phyloP scores from a whole-genome alignment of 2,888 invertebrate species.

The Mesochorus sp. region DNA sequence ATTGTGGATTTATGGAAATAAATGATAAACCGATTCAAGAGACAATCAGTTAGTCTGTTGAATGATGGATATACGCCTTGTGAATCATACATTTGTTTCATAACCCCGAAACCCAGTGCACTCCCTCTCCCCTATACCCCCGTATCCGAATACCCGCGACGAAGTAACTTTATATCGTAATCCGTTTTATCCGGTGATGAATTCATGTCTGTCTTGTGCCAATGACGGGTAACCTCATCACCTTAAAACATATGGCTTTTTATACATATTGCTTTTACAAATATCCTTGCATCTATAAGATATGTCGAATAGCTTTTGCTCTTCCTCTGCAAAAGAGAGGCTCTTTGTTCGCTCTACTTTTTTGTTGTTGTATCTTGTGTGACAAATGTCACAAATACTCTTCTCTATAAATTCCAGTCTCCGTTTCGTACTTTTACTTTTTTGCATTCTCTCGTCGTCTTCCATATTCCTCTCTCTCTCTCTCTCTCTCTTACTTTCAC shows the following conservation, averaged over 20 bases:
- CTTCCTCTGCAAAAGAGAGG: conserved; percentile 14
- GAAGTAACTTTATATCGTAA: no score
- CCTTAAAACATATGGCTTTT: neutral
- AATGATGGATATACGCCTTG: no score
- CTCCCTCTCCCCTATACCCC: no score
- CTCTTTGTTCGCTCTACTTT: conserved; percentile 37
- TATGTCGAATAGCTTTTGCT: neutral
- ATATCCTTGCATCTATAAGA: conserved; percentile 1
- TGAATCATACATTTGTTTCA: no score
- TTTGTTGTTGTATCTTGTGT: no score
- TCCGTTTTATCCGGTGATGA: neutral
- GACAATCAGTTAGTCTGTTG: no score
- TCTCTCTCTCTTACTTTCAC: neutral
- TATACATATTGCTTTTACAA: neutral
- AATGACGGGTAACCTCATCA: conserved; percentile 10
- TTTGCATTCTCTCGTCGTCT: neutral
- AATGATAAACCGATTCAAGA: no score
- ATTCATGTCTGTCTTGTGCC: neutral
- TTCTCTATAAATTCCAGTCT: neutral
- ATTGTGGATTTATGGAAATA: no score
- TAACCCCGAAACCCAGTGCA: no score
- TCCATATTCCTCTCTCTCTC: neutral
- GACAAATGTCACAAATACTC: conserved; percentile 28
- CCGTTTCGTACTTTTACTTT: neutral
- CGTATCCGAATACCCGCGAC: no score